Evolutionary conservation across 1,140 invertebrate genomes (phyloP), one percentile per base, ranked within the genome.

Genomic region (Drosophila teissieri): DNA sequence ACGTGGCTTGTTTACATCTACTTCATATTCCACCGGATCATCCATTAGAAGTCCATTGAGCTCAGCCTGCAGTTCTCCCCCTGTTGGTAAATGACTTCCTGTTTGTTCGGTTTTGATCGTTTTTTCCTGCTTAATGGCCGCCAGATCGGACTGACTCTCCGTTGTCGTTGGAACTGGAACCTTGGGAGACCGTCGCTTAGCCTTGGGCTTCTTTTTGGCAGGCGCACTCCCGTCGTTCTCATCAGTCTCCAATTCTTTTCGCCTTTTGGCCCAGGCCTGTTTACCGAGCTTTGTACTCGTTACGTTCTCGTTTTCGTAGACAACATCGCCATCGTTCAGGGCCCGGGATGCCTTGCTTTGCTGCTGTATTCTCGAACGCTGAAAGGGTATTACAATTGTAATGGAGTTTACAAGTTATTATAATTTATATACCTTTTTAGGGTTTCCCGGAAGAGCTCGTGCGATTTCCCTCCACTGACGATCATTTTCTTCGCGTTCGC

Each of bases 221-320:
- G 15, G 22, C 1, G 4, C 4, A 24, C n/a, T 69, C 19, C 17
- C 60, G 27, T 54, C 57, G 11, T 80, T 36, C 17, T 60, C 73
- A 14, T 65, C 45, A 7, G 61, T 34, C 22, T 58, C 40, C 17
- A 75, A 19, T 1, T 49, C 74, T 15, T 49, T 73, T 2, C 70
- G 62, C 1, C 74, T 67, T 36, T 76, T 73, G 7, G 78, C 70
- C 53, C 73, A 63, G 3, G 78, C 56, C 17, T 80, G 86, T 39
- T 90, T 90, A 11, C 67, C 72, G 11, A 90, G 31, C 65, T 77
- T 90, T 36, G 57, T 55, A 31, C 75, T 90, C 6, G 69, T 73
- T 6, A 85, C 69, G 31, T 82, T 69, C 68, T 91, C 90, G 55
- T 91, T 91, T 31, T 91, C 77, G 42, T 91, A 91, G 5, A 91